Base-by-base conservation (phyloP, 2,888 invertebrate genomes). In the Lithophane semibrunnea region DNA sequence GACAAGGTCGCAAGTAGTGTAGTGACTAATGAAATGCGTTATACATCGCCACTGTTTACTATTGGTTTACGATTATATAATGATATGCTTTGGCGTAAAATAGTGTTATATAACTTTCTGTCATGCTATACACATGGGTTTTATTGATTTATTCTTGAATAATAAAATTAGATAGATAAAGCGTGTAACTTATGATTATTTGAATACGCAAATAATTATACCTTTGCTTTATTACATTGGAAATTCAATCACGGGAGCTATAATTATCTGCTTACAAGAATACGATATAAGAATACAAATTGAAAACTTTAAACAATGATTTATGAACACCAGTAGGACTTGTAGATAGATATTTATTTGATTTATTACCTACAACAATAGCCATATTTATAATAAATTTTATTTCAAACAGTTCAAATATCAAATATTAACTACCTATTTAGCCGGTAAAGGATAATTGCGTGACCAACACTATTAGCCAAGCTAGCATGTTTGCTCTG, bases 1-100 rank as follows among this genome's bases (percentile, higher is more conserved):
- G 29, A 21, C 83, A 87, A 87, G 88, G 88, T 86, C 88, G 42
- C 74, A 66, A 61, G 58, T 80, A 64, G 73, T 86, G 58, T 80
- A 64, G 73, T 86, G 87, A 85, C 73, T 86, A 79, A 83, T 74
- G 42, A 63, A 66, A 16, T 47, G 65, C 47, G 67, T 60, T 76
- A 77, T 68, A 65, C 63, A 58, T 61, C 54, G 24, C 29, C n/a
- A 37, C 37, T 76, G 60, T 77, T 84, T 82, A 75, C 76, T 76
- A 79, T 67, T 78, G 58, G 44, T 75, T 79, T 68, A 74, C 37
- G 58, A 64, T 29, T 80, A 70, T 60, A 60, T 61, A 77, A 63
- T 74, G 63, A 64, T 70, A 52, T 70, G 47, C 49, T 71, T 44
- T 37, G 37, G 10, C 64, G 65, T 63, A 65, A 66, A 61, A 75